phyloP scores from a whole-genome alignment of 2,113 vertebrate species.

The Otus sunia region DNA sequence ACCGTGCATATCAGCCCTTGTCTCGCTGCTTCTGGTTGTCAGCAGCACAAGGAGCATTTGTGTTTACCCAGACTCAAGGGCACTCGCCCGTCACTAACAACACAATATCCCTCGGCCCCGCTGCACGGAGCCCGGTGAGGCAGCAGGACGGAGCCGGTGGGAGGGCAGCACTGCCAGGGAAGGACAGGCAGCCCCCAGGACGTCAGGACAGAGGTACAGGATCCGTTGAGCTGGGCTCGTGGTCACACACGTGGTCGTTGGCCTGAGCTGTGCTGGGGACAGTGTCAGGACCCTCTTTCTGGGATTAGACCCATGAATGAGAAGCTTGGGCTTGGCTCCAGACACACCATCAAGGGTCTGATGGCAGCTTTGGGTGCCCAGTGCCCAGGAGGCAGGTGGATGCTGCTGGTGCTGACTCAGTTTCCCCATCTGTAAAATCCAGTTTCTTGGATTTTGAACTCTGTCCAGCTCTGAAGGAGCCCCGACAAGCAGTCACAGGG shows the following conservation, averaged over 20 bases:
- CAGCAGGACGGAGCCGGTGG: not conserved
- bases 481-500: not conserved
- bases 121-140: not conserved
- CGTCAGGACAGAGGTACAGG: not conserved
- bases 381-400: accelerated
- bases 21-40: conserved; percentile 10
- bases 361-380: not conserved
- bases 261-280: not conserved
- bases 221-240: not conserved
- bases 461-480: not conserved
- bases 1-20: not conserved
- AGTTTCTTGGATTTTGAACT: not conserved
- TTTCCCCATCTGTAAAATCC: not conserved
- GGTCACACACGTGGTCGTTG: accelerated
- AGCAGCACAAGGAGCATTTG: not conserved
- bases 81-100: conserved; percentile 47
- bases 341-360: not conserved
- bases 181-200: not conserved
- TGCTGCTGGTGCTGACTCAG: not conserved
- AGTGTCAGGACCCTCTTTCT: not conserved
- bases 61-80: conserved; percentile 13
- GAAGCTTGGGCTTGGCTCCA: not conserved
- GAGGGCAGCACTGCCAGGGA: not conserved
- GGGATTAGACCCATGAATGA: not conserved
- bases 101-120: not conserved